Percentiles rank a stretch among this genome's conserved stretches.
phyloP scores from a whole-genome alignment of 2,888 invertebrate genomes.

The Ptilodon capucinus region DNA sequence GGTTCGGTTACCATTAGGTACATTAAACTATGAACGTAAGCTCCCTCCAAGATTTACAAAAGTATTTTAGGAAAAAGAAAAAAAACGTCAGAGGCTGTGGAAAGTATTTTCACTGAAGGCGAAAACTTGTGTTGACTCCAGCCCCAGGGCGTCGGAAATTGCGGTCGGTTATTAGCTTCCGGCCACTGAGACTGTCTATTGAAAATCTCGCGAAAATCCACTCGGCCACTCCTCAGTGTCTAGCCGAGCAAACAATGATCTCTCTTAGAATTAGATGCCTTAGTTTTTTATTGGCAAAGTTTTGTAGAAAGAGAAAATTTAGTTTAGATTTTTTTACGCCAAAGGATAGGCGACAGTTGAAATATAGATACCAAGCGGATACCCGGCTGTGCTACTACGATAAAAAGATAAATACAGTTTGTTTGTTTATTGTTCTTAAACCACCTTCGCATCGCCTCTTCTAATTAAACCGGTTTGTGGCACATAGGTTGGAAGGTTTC shows the following conservation, averaged over 20 bases:
- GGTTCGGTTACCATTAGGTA: no score
- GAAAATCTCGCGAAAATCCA: conserved; percentile 57
- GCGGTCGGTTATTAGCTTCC: conserved; percentile 75
- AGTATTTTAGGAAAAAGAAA: background rate
- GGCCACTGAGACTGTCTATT: conserved; percentile 54
- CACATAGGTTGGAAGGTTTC: no score
- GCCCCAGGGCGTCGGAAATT: conserved; percentile 68
- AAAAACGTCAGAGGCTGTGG: conserved; percentile 25
- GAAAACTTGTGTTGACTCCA: conserved; percentile 63
- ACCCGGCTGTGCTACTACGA: no score
- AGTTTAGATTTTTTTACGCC: no score
- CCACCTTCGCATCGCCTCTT: no score
- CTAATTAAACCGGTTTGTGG: no score
- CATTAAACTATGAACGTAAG: no score
- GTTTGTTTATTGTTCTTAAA: no score
- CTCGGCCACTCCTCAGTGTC: conserved; percentile 38
- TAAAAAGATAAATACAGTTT: no score
- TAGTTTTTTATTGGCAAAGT: background rate
- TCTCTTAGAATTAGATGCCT: conserved; percentile 11
- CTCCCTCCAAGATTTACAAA: no score
- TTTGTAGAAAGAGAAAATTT: background rate
- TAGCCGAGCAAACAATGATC: conserved; percentile 24
- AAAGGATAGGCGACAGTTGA: no score
- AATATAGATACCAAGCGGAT: no score
- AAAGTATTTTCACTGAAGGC: conserved; percentile 55